A percentile compares a stretch with the other conserved stretches of the same genome.
phyloP scores from a whole-genome alignment of 2,113 vertebrate genomes.

The Ochotona curzoniae region DNA sequence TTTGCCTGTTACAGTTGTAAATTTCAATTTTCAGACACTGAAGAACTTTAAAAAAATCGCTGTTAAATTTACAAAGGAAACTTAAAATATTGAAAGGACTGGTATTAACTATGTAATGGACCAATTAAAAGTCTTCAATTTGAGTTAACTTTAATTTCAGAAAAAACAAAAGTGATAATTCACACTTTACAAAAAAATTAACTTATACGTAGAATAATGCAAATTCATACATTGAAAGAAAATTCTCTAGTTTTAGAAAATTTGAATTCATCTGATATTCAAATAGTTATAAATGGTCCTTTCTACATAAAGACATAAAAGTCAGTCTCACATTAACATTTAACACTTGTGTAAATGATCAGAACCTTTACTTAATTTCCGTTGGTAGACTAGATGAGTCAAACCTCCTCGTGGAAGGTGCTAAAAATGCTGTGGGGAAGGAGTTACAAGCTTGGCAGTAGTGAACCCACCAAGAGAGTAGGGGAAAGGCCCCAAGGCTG shows the following conservation, averaged over 20 bases:
- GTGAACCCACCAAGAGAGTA: neutral
- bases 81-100: conserved; percentile 2
- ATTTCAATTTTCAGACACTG: neutral
- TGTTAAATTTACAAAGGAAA: neutral
- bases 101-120: neutral
- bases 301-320: neutral
- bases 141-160: conserved; percentile 14
- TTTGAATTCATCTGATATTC: neutral
- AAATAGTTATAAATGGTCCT: neutral
- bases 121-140: neutral
- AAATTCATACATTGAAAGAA: neutral
- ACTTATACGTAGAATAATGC: conserved; percentile 20
- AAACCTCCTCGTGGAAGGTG: neutral
- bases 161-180: neutral
- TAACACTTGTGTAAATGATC: neutral
- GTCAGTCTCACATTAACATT: neutral
- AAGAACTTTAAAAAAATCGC: conserved; percentile 30
- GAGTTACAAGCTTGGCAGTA: neutral
- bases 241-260: conserved; percentile 40
- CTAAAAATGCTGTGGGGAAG: neutral
- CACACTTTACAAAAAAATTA: neutral
- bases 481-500: neutral
- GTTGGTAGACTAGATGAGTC: neutral
- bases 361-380: conserved; percentile 1
- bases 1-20: neutral